phyloP scores from a whole-genome alignment of 2,888 invertebrate species.

The Syrista parreyssii region DNA sequence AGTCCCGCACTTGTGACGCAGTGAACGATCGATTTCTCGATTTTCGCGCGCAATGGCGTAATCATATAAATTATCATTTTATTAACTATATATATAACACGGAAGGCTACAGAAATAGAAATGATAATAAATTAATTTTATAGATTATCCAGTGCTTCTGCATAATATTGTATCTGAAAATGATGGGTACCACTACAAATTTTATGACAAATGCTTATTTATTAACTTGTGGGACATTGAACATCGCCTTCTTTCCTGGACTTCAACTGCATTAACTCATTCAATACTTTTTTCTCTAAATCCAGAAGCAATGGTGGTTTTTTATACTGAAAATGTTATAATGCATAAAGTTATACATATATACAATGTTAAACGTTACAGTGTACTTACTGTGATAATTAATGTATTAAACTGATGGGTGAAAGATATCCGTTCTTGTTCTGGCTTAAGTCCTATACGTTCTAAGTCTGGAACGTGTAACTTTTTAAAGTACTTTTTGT shows the following conservation, averaged over 20 bases:
- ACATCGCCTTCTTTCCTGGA: constrained; percentile 53
- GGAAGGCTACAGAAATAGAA: neutral
- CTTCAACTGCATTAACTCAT: constrained; percentile 54
- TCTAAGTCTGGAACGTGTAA: constrained; percentile 77
- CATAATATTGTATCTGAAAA: neutral
- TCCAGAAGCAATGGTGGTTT: constrained; percentile 78
- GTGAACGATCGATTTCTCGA: constrained; percentile 42
- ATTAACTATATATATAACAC: neutral
- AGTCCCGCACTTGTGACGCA: constrained; percentile 20
- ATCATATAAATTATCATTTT: neutral
- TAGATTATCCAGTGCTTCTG: neutral
- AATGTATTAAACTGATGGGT: constrained; percentile 82
- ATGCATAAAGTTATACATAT: constrained; percentile 6
- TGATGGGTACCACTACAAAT: neutral
- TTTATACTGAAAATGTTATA: constrained; percentile 73
- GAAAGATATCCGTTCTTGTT: constrained; percentile 75
- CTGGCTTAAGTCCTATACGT: constrained; percentile 72
- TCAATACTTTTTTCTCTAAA: constrained; percentile 72
- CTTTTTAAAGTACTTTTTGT: constrained; percentile 86
- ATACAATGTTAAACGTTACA: neutral
- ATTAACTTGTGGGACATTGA: constrained; percentile 60
- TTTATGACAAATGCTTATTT: constrained; percentile 7
- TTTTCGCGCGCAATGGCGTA: constrained; percentile 23
- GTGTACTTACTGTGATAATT: constrained; percentile 75
- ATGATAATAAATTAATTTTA: neutral